Evolutionary conservation across 2,797 vertebrate genomes (phyloP).

Genomic region (Arctocebus calabarensis): DNA sequence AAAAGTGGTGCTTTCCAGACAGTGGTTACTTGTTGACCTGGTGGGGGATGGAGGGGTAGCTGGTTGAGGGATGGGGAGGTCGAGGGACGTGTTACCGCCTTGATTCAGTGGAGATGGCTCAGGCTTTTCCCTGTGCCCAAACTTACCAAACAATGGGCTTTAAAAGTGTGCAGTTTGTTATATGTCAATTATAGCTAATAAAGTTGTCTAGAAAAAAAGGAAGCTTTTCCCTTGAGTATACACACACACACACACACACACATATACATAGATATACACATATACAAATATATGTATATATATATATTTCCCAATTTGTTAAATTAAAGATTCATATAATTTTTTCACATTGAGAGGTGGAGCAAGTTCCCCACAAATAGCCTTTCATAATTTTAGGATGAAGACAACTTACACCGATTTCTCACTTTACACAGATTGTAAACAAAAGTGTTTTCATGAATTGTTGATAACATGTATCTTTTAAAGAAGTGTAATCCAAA

Average conservation of each 20-base stretch:
- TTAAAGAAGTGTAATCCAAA: conserved; percentile 33
- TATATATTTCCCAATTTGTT: neutral
- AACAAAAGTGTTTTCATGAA: conserved; percentile 24
- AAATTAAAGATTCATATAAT: conserved; percentile 6
- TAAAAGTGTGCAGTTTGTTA: neutral
- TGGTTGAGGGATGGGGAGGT: neutral
- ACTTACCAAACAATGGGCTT: neutral
- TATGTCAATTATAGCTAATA: neutral
- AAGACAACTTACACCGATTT: neutral
- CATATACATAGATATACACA: no score
- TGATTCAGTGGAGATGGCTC: neutral
- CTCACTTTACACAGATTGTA: conserved; percentile 19
- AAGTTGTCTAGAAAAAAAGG: neutral
- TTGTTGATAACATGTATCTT: neutral
- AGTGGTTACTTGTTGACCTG: neutral
- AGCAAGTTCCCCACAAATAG: neutral
- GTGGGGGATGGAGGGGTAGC: fast-evolving
- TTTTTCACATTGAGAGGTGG: conserved; percentile 1
- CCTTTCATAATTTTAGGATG: neutral
- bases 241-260: no score
- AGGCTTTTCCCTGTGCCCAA: neutral
- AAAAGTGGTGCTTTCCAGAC: neutral
- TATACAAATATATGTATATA: no score
- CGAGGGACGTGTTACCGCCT: neutral
- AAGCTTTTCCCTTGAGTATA: neutral